Evolutionary conservation across 2,888 invertebrate genomes (phyloP), one percentile per base, ranked within the genome.

Genomic region (Teleiodes luculella): DNA sequence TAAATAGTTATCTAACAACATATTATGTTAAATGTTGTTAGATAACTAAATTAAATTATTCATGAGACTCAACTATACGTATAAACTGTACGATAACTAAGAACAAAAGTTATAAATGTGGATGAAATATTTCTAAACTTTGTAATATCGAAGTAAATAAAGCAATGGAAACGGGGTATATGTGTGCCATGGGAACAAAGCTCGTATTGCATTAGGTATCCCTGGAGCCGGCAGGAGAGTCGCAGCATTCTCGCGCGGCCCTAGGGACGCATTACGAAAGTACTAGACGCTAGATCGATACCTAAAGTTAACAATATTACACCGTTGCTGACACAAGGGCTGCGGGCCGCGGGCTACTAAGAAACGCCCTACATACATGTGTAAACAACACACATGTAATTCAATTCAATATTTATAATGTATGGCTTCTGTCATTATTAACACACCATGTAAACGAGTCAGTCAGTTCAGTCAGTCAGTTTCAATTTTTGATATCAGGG

Each of bases 251-350:
- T 79, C 78, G 76, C 74, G 67, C 66, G 64, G 66, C 86, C 77
- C 86, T 41, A 60, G 86, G 84, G 88, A 84, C 81, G 77, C 87
- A 87, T 88, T 87, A 86, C 78, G 80, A 80, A 78, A 85, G 83
- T 80, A 83, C 86, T 84, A 81, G 79, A 82, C 79, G 72, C 70
- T 72, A 81, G 86, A 88, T 88, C 87, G 83, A 87, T 88, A 86
- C 78, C 68, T 69, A 69, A 73, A 72, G 68, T 76, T 72, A 74
- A 82, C 71, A 76, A 72, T 70, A 66, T 73, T 72, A 76, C 80
- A 75, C 65, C 68, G 71, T 73, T 75, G 64, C 62, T 67, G 72
- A 63, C 62, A 64, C 67, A 72, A 75, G 74, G 72, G 70, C 68
- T 68, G 69, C 69, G 65, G 61, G 30, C 14, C n/a, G n/a, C n/a